phyloP scores from a whole-genome alignment of 92 coral and sea anemone genomes.

The Hydrozoanthus gracilis region DNA sequence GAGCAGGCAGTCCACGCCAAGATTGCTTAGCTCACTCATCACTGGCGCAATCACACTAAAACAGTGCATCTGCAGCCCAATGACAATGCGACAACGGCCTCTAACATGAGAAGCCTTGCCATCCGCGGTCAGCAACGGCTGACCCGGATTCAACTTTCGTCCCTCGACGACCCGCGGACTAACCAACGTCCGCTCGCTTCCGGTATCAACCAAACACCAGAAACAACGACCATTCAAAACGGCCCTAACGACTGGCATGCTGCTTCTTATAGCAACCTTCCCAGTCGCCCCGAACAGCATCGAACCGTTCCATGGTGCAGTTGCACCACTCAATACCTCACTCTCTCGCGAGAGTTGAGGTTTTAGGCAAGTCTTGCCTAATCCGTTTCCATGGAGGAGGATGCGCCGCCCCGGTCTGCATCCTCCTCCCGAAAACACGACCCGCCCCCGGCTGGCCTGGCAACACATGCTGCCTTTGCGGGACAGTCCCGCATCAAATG shows the following conservation, averaged over 20 bases:
- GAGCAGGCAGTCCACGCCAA: slow-evolving; percentile 23
- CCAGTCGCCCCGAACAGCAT: slow-evolving; percentile 12
- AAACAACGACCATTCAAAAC: slow-evolving; percentile 19
- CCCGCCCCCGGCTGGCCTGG: slow-evolving; percentile 19
- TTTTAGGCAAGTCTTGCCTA: slow-evolving; percentile 19
- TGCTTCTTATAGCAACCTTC: slow-evolving; percentile 5
- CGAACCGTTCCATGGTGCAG: slow-evolving; percentile 13
- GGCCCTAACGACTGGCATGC: slow-evolving; percentile 19
- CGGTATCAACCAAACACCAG: slow-evolving; percentile 21
- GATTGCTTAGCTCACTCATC: slow-evolving; percentile 20
- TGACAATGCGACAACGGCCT: slow-evolving; percentile 22
- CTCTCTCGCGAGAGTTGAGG: slow-evolving; percentile 19
- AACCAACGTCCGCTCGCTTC: slow-evolving; percentile 22
- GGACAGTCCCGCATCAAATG: slow-evolving; percentile 19
- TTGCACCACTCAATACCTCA: slow-evolving; percentile 18
- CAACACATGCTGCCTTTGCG: slow-evolving; percentile 19
- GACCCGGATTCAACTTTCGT: slow-evolving; percentile 21
- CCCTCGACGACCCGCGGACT: slow-evolving; percentile 24
- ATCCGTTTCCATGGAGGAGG: slow-evolving; percentile 22
- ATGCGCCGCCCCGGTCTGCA: slow-evolving; percentile 24
- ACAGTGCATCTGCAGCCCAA: slow-evolving; percentile 22
- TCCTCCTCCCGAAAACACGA: slow-evolving; percentile 17
- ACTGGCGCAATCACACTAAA: slow-evolving; percentile 20
- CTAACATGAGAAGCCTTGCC: slow-evolving; percentile 21
- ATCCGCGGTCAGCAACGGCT: slow-evolving; percentile 23